These are phyloP conservation scores for Xenotilapia flavipinnis DNA, from an alignment of 2,113 vertebrate species.

Conservation along the genomic window DNA sequence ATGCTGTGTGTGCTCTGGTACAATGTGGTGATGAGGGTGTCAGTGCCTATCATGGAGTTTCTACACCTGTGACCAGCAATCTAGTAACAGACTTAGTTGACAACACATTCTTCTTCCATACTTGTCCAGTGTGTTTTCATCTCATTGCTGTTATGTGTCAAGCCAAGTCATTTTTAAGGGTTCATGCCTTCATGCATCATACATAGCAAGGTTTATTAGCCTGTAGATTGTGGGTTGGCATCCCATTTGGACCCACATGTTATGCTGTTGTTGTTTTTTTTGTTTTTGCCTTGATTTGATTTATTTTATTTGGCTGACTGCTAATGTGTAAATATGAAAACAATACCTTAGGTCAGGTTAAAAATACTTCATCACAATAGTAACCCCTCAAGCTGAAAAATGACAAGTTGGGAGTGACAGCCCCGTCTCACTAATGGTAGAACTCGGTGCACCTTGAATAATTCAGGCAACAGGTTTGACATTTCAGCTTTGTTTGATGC, in stretches of 20 bases:
- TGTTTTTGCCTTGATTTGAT: background rate
- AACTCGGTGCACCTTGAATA: background rate
- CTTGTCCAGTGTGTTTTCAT: background rate
- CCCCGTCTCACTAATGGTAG: background rate
- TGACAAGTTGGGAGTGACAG: background rate
- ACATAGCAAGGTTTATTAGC: background rate
- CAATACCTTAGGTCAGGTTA: background rate
- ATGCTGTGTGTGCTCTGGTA: background rate
- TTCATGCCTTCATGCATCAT: background rate
- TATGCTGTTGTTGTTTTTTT: background rate
- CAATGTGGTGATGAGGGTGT: background rate
- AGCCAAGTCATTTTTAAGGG: background rate
- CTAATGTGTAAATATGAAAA: background rate
- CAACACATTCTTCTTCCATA: background rate
- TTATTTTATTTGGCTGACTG: background rate
- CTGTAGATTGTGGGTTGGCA: background rate
- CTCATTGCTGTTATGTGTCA: background rate
- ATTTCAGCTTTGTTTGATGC: background rate
- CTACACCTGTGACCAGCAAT: background rate
- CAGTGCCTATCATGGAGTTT: background rate
- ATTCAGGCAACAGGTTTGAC: background rate
- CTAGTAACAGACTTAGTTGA: background rate
- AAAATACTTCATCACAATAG: background rate
- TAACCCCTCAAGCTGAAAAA: background rate
- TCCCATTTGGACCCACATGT: background rate